Conservation (phyloP, 1,140 invertebrate species). For the Brachionus calyciflorus region DNA sequence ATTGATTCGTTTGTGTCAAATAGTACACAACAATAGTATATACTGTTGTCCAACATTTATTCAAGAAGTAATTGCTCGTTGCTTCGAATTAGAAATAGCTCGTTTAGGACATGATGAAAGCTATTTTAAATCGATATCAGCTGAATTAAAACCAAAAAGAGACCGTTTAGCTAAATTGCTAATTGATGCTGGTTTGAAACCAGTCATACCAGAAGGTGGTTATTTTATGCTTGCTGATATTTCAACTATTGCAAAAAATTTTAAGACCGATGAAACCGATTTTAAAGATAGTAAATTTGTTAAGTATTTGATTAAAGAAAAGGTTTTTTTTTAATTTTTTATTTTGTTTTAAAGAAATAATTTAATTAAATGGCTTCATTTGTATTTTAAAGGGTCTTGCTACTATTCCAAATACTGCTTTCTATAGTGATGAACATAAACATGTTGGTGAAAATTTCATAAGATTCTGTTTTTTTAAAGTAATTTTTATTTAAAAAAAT, state of each 20-base stretch:
- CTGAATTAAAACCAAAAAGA: conserved; percentile 76
- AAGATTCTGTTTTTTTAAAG: conserved; percentile 86
- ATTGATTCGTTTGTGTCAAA: conserved; percentile 71
- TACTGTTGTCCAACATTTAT: conserved; percentile 83
- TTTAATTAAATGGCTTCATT: too few relatives aligned
- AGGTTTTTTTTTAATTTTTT: conserved; percentile 49
- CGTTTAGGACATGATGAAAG: conserved; percentile 71
- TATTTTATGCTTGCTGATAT: conserved; percentile 96
- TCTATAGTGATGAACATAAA: conserved; percentile 81
- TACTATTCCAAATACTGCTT: conserved; percentile 88
- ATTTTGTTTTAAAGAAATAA: too few relatives aligned
- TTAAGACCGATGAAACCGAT: conserved; percentile 9
- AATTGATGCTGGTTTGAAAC: conserved; percentile 76
- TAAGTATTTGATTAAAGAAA: conserved; percentile 51
- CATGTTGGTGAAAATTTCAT: conserved; percentile 80
- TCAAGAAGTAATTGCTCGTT: conserved; percentile 83
- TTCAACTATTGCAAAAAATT: conserved; percentile 57
- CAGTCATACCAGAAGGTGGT: conserved; percentile 88
- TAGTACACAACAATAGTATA: conserved; percentile 88
- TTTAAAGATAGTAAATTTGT: conserved; percentile 45
- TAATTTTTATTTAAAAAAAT: conserved; percentile 47
- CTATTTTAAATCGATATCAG: conserved; percentile 76
- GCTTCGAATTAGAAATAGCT: conserved; percentile 79
- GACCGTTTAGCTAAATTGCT: conserved; percentile 77
- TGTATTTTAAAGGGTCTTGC: conserved; percentile 87